Percentiles rank a stretch among this genome's conserved stretches.
Conservation (phyloP, 2,888 invertebrate genomes). For the Peribatodes rhomboidaria region DNA sequence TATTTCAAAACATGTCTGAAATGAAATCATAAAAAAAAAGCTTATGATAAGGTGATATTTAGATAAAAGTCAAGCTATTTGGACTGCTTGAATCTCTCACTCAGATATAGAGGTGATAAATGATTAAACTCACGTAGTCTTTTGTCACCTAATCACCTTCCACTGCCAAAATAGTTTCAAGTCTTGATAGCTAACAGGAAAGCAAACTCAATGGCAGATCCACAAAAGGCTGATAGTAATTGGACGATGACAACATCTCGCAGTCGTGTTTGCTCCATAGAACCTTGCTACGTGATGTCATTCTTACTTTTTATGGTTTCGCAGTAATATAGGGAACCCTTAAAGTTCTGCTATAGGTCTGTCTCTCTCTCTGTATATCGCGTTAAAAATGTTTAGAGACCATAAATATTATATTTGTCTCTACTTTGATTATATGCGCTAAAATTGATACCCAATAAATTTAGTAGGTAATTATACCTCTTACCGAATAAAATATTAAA, state of each 20-base stretch:
- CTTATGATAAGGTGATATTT: too few relatives aligned
- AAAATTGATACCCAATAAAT: too few relatives aligned
- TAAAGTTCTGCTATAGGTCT: neutral
- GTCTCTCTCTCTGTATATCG: neutral
- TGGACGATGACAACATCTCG: conserved; percentile 1
- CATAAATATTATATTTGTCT: too few relatives aligned
- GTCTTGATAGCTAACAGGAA: neutral
- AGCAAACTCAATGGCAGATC: neutral
- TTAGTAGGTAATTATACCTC: too few relatives aligned
- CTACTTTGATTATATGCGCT: too few relatives aligned
- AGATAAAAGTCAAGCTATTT: too few relatives aligned
- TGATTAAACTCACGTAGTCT: neutral
- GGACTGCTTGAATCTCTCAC: neutral
- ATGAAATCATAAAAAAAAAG: too few relatives aligned
- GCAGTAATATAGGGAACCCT: neutral
- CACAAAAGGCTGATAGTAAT: neutral
- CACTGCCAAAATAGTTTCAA: neutral
- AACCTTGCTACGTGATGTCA: conserved; percentile 9
- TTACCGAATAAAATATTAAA: too few relatives aligned
- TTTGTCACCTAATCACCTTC: neutral
- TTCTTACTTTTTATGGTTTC: neutral
- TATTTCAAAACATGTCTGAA: too few relatives aligned
- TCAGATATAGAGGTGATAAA: neutral
- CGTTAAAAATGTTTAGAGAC: too few relatives aligned
- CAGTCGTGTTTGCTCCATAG: neutral